These are phyloP conservation scores for Megalonaias nervosa DNA, from an alignment of 1,140 invertebrate species.

Conservation along the genomic window DNA sequence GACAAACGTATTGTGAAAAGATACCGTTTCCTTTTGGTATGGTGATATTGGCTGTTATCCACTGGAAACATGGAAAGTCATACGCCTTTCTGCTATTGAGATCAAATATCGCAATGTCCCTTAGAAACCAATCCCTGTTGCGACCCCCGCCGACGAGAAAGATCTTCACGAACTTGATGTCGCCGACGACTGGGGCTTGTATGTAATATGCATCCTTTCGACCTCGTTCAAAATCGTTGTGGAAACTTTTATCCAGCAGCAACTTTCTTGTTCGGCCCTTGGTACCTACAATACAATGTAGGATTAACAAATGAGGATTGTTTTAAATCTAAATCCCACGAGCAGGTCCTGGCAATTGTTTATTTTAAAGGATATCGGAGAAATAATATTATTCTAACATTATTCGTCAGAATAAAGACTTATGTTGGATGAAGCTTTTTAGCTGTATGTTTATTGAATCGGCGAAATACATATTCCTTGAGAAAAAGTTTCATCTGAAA, in stretches of 20 bases:
- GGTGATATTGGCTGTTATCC: slow-evolving; percentile 19
- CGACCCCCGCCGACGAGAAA: slow-evolving; percentile 29
- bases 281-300: slow-evolving; percentile 13
- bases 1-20: neutral
- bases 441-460: too few relatives aligned
- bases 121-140: slow-evolving; percentile 26
- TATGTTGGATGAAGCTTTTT: too few relatives aligned
- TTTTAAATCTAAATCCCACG: too few relatives aligned
- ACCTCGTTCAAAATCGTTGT: slow-evolving; percentile 32
- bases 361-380: too few relatives aligned
- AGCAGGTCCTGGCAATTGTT: too few relatives aligned
- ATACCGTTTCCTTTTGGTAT: slow-evolving; percentile 31
- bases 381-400: too few relatives aligned
- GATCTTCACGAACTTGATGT: slow-evolving; percentile 24
- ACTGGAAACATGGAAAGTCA: slow-evolving; percentile 23
- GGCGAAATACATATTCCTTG: too few relatives aligned
- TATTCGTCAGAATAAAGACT: too few relatives aligned
- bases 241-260: slow-evolving; percentile 27
- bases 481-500: too few relatives aligned
- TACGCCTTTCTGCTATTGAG: slow-evolving; percentile 13
- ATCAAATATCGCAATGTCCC: slow-evolving; percentile 28
- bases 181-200: slow-evolving; percentile 21
- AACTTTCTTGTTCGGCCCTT: slow-evolving; percentile 26
- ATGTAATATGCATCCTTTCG: slow-evolving; percentile 33
- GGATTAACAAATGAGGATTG: too few relatives aligned